These are phyloP conservation scores for Ips nitidus DNA, from an alignment of 1,140 invertebrate genomes.

Conservation along the genomic window DNA sequence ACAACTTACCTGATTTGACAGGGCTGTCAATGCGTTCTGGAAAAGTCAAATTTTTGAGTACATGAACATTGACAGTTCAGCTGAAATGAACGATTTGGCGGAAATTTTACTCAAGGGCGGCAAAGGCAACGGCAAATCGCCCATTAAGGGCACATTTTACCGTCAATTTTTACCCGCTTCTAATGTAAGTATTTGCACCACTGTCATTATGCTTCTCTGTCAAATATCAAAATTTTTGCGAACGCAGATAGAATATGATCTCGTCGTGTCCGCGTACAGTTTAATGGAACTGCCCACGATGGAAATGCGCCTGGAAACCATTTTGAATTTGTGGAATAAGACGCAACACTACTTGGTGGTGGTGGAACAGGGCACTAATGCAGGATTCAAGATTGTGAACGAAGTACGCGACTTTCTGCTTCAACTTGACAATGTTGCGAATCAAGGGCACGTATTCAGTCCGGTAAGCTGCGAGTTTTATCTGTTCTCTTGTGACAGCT, in stretches of 20 bases:
- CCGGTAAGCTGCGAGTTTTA: slow-evolving; percentile 60
- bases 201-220: too few relatives aligned
- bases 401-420: slow-evolving; percentile 76
- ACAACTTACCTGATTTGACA: slow-evolving; percentile 40
- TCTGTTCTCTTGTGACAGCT: too few relatives aligned
- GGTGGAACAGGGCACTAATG: slow-evolving; percentile 79
- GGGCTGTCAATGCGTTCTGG: slow-evolving; percentile 77
- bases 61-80: slow-evolving; percentile 78
- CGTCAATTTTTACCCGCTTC: slow-evolving; percentile 77
- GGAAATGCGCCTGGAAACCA: slow-evolving; percentile 65
- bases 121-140: slow-evolving; percentile 57
- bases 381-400: slow-evolving; percentile 73
- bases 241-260: slow-evolving; percentile 67
- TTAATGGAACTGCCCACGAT: slow-evolving; percentile 76
- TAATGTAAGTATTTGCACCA: slow-evolving; percentile 52
- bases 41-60: slow-evolving; percentile 72
- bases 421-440: slow-evolving; percentile 50
- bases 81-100: slow-evolving; percentile 78
- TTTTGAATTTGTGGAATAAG: slow-evolving; percentile 84
- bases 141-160: slow-evolving; percentile 67
- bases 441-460: slow-evolving; percentile 67
- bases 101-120: slow-evolving; percentile 68
- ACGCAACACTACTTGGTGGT: slow-evolving; percentile 80
- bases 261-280: slow-evolving; percentile 80
- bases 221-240: too few relatives aligned